phyloP scores from a whole-genome alignment of 2,888 invertebrate species.

The Eilema griseolum region DNA sequence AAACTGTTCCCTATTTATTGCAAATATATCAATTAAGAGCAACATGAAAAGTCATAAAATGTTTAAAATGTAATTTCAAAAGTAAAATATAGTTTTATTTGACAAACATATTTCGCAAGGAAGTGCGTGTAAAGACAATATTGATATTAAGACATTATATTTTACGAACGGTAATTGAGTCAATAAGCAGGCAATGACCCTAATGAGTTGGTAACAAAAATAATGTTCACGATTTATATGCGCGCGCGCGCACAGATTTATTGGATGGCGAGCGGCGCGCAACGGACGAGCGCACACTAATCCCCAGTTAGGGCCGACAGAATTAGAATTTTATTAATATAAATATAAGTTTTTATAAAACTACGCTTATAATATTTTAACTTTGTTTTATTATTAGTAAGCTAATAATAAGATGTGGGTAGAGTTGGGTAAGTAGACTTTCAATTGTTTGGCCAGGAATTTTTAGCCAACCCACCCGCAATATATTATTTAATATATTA shows the following conservation, averaged over 20 bases:
- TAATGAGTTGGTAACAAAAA: slow-evolving; percentile 86
- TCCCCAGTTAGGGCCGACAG: slow-evolving; percentile 76
- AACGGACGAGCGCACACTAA: slow-evolving; percentile 70
- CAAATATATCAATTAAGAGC: background rate
- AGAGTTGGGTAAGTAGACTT: background rate
- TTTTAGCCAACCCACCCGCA: too few species aligned
- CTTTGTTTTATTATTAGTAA: background rate
- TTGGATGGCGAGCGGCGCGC: slow-evolving; percentile 66
- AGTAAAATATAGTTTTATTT: slow-evolving; percentile 63
- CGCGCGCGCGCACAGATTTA: slow-evolving; percentile 84
- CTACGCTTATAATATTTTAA: background rate
- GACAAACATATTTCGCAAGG: slow-evolving; percentile 68
- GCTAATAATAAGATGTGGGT: background rate
- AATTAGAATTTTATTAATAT: slow-evolving; percentile 32
- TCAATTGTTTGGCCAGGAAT: too few species aligned
- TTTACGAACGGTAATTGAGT: slow-evolving; percentile 77
- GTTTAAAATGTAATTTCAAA: slow-evolving; percentile 27
- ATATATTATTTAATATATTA: too few species aligned
- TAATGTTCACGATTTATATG: slow-evolving; percentile 84
- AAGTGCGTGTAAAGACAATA: slow-evolving; percentile 70
- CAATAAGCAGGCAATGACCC: slow-evolving; percentile 86
- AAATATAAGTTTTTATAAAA: slow-evolving; percentile 9
- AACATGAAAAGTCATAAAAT: slow-evolving; percentile 25
- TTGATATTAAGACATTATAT: slow-evolving; percentile 73
- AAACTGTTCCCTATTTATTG: background rate